These are phyloP conservation scores for Diaphora mendica DNA, from an alignment of 2,888 invertebrate genomes.

Conservation along the genomic window DNA sequence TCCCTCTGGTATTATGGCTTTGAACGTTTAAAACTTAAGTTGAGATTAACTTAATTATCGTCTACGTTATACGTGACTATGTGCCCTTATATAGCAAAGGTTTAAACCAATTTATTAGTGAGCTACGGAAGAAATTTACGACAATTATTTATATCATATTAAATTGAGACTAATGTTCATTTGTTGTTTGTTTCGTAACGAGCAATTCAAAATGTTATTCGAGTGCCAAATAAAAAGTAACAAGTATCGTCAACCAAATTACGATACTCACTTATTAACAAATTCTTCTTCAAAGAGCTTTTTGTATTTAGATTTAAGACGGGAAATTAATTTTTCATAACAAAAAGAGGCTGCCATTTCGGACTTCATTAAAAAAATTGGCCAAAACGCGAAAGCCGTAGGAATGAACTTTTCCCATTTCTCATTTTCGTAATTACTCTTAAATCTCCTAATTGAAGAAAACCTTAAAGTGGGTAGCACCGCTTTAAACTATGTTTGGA, in stretches of 20 bases:
- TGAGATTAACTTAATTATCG: slow-evolving; percentile 39
- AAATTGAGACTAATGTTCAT: slow-evolving; percentile 24
- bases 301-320: slow-evolving; percentile 60
- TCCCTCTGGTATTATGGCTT: slow-evolving; percentile 35
- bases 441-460: slow-evolving; percentile 74
- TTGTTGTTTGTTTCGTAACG: slow-evolving; percentile 10
- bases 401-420: slow-evolving; percentile 80
- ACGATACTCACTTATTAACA: slow-evolving; percentile 51
- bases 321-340: slow-evolving; percentile 67
- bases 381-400: slow-evolving; percentile 69
- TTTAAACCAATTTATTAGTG: slow-evolving; percentile 37
- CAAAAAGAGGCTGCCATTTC: slow-evolving; percentile 66
- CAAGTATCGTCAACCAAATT: slow-evolving; percentile 32
- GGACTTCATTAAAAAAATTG: slow-evolving; percentile 75
- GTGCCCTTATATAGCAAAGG: slow-evolving; percentile 23
- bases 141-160: slow-evolving; percentile 24
- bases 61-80: slow-evolving; percentile 26
- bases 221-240: slow-evolving; percentile 19
- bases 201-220: slow-evolving; percentile 17
- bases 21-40: slow-evolving; percentile 40
- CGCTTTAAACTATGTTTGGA: slow-evolving; percentile 38
- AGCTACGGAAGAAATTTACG: slow-evolving; percentile 16
- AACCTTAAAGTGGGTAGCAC: slow-evolving; percentile 56
- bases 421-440: slow-evolving; percentile 79
- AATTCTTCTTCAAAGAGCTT: slow-evolving; percentile 53